Percentiles rank a stretch among this genome's conserved stretches.
Conservation (phyloP, 2,797 vertebrate species). For the Poecilia picta region DNA sequence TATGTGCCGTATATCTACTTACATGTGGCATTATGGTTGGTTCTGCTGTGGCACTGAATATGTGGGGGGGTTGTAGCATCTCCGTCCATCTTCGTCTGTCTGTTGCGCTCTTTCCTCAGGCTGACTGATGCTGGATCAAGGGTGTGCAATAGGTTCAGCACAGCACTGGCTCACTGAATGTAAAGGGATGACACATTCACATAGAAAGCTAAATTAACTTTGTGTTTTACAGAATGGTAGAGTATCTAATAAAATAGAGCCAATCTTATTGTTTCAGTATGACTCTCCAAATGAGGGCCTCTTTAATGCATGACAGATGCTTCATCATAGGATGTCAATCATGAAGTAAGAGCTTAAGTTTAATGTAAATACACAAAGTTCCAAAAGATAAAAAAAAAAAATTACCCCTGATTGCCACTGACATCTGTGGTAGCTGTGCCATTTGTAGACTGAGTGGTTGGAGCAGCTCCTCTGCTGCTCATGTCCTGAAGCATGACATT, state of each 20-base stretch:
- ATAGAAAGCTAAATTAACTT: slow-evolving; percentile 13
- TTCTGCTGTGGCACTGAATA: slow-evolving; percentile 19
- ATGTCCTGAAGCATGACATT: slow-evolving; percentile 80
- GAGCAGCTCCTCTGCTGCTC: slow-evolving; percentile 58
- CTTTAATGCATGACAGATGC: neutral
- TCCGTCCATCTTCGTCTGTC: slow-evolving; percentile 31
- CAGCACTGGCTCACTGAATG: slow-evolving; percentile 33
- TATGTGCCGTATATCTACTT: slow-evolving; percentile 47
- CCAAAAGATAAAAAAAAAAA: neutral
- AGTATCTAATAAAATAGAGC: neutral
- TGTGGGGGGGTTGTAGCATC: slow-evolving; percentile 28
- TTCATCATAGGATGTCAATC: neutral
- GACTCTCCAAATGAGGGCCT: neutral
- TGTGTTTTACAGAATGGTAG: slow-evolving; percentile 23
- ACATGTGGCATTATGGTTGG: slow-evolving; percentile 35
- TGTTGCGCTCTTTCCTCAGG: slow-evolving; percentile 15
- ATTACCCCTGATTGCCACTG: slow-evolving; percentile 70
- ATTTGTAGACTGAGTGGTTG: slow-evolving; percentile 52
- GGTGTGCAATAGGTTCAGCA: slow-evolving; percentile 36
- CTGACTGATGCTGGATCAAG: slow-evolving; percentile 27
- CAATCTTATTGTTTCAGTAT: neutral
- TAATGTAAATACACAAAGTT: neutral
- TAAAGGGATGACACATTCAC: neutral
- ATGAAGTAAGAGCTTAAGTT: neutral
- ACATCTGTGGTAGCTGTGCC: slow-evolving; percentile 57